Percentiles rank a stretch among this genome's conserved stretches.
These are phyloP conservation scores for Choloepus hoffmanni DNA, from an alignment of 2,113 vertebrate genomes.

Conservation along the genomic window DNA sequence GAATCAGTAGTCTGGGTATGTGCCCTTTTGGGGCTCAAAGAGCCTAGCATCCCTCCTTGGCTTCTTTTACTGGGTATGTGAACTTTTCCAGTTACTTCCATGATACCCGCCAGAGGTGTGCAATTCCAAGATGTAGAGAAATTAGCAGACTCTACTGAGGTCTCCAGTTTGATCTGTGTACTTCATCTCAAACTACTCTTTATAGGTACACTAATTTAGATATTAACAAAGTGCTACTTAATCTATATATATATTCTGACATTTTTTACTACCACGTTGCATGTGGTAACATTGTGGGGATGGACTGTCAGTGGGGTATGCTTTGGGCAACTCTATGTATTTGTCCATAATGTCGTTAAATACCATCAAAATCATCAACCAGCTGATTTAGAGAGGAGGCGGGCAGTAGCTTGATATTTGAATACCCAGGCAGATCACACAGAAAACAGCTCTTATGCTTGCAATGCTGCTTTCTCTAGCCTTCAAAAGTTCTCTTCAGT, in stretches of 20 bases:
- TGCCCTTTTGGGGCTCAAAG: neutral
- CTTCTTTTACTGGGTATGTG: neutral
- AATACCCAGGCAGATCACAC: neutral
- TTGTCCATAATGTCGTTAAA: neutral
- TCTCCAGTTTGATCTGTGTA: neutral
- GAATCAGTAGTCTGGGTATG: neutral
- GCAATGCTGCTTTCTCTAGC: neutral
- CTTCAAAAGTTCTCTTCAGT: neutral
- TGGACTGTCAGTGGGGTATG: neutral
- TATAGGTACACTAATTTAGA: neutral
- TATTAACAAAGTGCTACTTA: neutral
- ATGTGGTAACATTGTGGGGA: neutral
- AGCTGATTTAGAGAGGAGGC: neutral
- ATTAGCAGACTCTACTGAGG: neutral
- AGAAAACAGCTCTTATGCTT: neutral
- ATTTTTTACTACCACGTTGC: neutral
- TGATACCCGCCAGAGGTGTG: neutral
- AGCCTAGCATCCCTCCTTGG: neutral
- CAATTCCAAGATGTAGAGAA: neutral
- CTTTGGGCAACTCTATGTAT: neutral
- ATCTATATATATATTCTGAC: neutral
- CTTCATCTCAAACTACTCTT: neutral
- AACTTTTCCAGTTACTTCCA: neutral
- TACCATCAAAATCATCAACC: neutral
- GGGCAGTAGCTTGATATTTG: neutral